phyloP scores from a whole-genome alignment of 2,113 vertebrate species.

The Serinus canaria region DNA sequence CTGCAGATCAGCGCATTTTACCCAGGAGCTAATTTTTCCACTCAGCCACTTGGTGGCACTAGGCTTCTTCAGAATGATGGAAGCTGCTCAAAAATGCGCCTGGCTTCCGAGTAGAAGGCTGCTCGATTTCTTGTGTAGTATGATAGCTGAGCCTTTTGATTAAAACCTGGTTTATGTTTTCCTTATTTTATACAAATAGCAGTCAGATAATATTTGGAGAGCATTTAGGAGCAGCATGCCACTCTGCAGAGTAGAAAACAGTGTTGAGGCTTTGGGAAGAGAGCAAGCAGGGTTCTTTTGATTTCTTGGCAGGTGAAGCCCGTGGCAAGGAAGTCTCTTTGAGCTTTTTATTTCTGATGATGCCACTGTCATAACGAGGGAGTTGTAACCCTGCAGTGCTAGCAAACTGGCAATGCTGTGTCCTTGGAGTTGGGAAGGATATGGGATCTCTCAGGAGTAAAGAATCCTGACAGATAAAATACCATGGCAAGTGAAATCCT shows the following conservation, averaged over 20 bases:
- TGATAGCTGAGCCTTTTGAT: conserved; percentile 19
- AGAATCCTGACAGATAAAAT: not conserved
- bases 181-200: conserved; percentile 26
- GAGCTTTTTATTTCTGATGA: conserved; percentile 5
- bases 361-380: not conserved
- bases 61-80: not conserved
- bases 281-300: not conserved
- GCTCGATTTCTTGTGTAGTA: not conserved
- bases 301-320: not conserved
- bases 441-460: not conserved
- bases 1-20: not conserved
- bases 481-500: not conserved
- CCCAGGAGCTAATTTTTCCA: not conserved
- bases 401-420: not conserved
- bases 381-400: not conserved
- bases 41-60: conserved; percentile 60
- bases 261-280: not conserved
- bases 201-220: conserved; percentile 28
- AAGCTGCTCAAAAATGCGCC: accelerated
- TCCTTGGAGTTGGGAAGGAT: not conserved
- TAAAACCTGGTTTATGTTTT: conserved; percentile 41
- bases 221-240: not conserved
- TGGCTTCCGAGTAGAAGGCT: not conserved
- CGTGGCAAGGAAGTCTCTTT: not conserved
- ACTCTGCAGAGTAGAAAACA: not conserved